These are phyloP conservation scores for Clanis bilineata DNA, from an alignment of 2,888 invertebrate genomes.

Conservation along the genomic window DNA sequence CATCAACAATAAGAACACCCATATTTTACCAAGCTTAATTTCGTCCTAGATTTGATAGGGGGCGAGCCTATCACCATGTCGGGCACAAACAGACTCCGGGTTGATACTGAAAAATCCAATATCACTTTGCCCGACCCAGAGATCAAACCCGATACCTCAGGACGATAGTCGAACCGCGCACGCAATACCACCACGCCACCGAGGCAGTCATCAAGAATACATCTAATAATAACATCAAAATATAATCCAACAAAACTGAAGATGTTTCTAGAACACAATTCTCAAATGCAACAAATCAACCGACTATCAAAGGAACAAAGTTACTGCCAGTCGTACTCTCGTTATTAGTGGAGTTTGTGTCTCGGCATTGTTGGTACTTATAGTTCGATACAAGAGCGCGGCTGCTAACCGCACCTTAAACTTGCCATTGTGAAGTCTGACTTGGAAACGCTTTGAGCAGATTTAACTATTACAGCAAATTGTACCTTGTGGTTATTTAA, in stretches of 20 bases:
- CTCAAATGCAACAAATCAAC: neutral
- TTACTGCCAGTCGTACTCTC: neutral
- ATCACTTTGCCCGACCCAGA: too few relatives aligned
- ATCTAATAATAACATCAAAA: neutral
- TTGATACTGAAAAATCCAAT: too few relatives aligned
- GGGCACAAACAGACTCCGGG: too few relatives aligned
- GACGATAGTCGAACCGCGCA: too few relatives aligned
- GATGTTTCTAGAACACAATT: neutral
- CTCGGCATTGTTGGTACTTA: neutral
- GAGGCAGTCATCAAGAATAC: too few relatives aligned
- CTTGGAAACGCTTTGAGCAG: neutral
- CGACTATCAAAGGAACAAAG: conserved; percentile 5
- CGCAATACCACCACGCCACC: too few relatives aligned
- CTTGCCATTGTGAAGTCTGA: neutral
- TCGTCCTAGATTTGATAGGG: too few relatives aligned
- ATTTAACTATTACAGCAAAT: neutral
- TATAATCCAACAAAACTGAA: neutral
- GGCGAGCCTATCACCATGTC: too few relatives aligned
- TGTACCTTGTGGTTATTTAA: neutral
- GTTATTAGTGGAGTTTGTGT: conserved; percentile 1
- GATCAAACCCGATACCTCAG: too few relatives aligned
- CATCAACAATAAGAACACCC: too few relatives aligned
- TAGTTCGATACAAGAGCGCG: conserved; percentile 2
- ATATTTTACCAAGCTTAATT: too few relatives aligned
- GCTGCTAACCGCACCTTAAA: neutral